These are phyloP conservation scores for Callinectes sapidus DNA, from an alignment of 2,888 invertebrate genomes.

Conservation along the genomic window DNA sequence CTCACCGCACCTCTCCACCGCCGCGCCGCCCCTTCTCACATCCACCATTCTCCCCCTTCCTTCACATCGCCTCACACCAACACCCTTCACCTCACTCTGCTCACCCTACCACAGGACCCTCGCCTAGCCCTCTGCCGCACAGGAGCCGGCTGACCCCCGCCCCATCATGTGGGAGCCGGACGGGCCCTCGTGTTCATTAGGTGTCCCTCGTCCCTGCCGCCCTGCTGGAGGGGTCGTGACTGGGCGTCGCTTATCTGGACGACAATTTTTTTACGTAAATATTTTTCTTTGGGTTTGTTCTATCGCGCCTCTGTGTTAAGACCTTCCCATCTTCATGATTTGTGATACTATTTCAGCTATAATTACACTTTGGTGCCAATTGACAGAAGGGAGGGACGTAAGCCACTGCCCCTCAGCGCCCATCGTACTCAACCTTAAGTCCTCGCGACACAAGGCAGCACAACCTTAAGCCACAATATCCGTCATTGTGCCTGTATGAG, in stretches of 20 bases:
- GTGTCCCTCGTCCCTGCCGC: constrained; percentile 32
- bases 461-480: constrained; percentile 43
- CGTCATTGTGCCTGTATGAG: constrained; percentile 58
- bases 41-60: constrained; percentile 21
- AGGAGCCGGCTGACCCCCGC: constrained; percentile 29
- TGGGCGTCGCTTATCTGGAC: constrained; percentile 49
- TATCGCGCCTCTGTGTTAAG: constrained; percentile 67
- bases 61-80: constrained; percentile 16
- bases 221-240: constrained; percentile 39
- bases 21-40: constrained; percentile 21
- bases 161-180: constrained; percentile 30
- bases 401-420: constrained; percentile 23
- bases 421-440: constrained; percentile 47
- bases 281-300: constrained; percentile 60
- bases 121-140: neutral
- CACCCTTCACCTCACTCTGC: neutral
- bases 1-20: constrained; percentile 23
- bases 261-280: constrained; percentile 58
- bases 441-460: constrained; percentile 44
- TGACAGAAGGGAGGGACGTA: constrained; percentile 61
- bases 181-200: constrained; percentile 48
- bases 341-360: constrained; percentile 72
- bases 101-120: constrained; percentile 34
- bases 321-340: constrained; percentile 69
- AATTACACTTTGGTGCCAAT: constrained; percentile 70